Evolutionary conservation across 2,888 invertebrate genomes (phyloP), one percentile per base, ranked within the genome.

Genomic region (Sminthurinus aureus): DNA sequence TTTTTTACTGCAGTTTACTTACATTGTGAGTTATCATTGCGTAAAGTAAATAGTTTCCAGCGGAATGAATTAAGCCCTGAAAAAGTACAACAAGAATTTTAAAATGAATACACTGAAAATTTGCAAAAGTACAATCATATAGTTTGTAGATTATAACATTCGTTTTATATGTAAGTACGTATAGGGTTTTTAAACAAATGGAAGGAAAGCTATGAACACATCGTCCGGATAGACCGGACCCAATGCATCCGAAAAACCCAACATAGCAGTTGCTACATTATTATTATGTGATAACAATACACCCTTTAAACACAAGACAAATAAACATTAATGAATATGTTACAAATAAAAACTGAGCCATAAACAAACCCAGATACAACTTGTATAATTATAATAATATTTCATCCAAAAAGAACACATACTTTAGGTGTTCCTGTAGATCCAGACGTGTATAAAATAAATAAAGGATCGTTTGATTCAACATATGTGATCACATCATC

Each of bases 151-250:
- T n/a, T n/a, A n/a, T n/a, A n/a, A n/a, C n/a, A n/a, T n/a, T n/a
- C n/a, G n/a, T n/a, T n/a, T n/a, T n/a, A n/a, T n/a, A n/a, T n/a
- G n/a, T n/a, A n/a, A n/a, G n/a, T n/a, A n/a, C n/a, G n/a, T n/a
- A n/a, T n/a, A n/a, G n/a, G n/a, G n/a, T n/a, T n/a, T n/a, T n/a
- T 99, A 99, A 51, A 99, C 99, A 84, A 99, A 92, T 38, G 99
- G 99, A 88, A 99, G 93, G 91, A 98, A 99, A 83, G 96, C 99
- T 90, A 99, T 95, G 89, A 98, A 95, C 22, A 95, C 91, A 90
- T 99, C 99, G 64, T 93, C 84, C 15, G 93, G 91, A 89, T 91
- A 92, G 86, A 96, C 94, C 78, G 82, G 84, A 0, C 93, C 92
- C 83, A 95, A 94, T 78, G 94, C 93, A 90, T 96, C 96, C 52